phyloP scores from a whole-genome alignment of 35 echinoderm and acorn worm genomes.

The Antedon bifida region DNA sequence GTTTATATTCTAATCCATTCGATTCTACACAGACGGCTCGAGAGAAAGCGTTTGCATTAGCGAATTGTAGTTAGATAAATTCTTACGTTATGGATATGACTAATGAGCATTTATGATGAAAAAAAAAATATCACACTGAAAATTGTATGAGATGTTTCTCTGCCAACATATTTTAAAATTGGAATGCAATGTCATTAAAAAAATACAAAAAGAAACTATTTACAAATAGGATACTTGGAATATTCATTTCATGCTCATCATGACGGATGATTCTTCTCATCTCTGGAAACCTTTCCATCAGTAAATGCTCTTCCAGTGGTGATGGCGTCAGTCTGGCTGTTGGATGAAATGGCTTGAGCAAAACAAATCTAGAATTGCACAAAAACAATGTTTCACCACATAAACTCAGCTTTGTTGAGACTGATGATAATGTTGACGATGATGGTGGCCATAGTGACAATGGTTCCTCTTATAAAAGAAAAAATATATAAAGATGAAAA shows the following conservation, averaged over 20 bases:
- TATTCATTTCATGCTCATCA: background rate
- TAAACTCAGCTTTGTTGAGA: constrained; percentile 31
- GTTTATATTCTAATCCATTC: no score
- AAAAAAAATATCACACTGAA: no score
- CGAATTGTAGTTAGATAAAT: no score
- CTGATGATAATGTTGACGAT: background rate
- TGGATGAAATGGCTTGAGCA: no score
- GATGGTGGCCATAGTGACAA: background rate
- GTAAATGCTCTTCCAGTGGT: constrained; percentile 52
- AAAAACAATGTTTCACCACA: constrained; percentile 42
- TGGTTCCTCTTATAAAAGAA: background rate
- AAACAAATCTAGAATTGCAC: background rate
- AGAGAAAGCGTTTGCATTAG: no score
- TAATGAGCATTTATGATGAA: no score
- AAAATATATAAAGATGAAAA: background rate
- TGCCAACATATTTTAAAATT: no score
- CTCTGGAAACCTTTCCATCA: constrained; percentile 58
- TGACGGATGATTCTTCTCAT: background rate
- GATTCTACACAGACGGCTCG: no score
- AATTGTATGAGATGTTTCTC: no score
- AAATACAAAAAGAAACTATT: background rate
- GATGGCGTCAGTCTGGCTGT: constrained; percentile 23
- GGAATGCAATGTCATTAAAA: background rate
- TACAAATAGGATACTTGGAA: background rate
- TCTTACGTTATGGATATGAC: no score